Percentiles rank a stretch among this genome's conserved stretches.
These are phyloP conservation scores for Ochotona princeps DNA, from an alignment of 2,113 vertebrate species.

Conservation along the genomic window DNA sequence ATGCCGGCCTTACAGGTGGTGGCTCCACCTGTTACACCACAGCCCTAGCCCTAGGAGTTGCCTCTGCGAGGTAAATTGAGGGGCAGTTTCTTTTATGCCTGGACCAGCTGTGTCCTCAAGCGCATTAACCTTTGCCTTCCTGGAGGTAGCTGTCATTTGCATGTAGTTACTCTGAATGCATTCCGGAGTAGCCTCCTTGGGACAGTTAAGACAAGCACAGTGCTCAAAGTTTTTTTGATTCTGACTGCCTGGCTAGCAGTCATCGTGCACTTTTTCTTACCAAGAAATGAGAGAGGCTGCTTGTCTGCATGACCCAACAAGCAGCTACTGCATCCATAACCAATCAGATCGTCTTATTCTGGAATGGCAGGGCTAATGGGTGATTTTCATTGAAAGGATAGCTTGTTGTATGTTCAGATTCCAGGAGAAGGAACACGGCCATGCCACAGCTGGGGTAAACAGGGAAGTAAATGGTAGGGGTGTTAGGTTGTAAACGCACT, in stretches of 20 bases:
- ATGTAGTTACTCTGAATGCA: accelerated
- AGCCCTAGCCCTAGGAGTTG: too few relatives aligned
- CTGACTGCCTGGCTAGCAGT: too few relatives aligned
- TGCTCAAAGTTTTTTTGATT: not conserved
- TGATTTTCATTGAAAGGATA: not conserved
- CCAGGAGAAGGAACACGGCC: not conserved
- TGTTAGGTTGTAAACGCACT: too few relatives aligned
- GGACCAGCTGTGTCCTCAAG: not conserved
- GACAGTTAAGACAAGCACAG: not conserved
- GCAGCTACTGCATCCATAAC: not conserved
- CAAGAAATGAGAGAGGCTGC: not conserved
- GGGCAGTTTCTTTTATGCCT: not conserved
- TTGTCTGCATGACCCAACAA: accelerated
- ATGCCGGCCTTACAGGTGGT: too few relatives aligned
- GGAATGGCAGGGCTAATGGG: not conserved
- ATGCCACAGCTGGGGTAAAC: too few relatives aligned
- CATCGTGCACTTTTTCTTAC: not conserved
- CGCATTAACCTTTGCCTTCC: not conserved
- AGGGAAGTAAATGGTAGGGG: too few relatives aligned
- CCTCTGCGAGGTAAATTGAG: not conserved
- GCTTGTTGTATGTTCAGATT: not conserved
- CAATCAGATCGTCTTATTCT: not conserved
- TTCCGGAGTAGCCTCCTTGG: accelerated
- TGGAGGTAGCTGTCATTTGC: accelerated
- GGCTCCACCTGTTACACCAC: too few relatives aligned